Evolutionary conservation across 2,888 invertebrate species (phyloP), one percentile per base, ranked within the genome.

Genomic region (Macaria notata): DNA sequence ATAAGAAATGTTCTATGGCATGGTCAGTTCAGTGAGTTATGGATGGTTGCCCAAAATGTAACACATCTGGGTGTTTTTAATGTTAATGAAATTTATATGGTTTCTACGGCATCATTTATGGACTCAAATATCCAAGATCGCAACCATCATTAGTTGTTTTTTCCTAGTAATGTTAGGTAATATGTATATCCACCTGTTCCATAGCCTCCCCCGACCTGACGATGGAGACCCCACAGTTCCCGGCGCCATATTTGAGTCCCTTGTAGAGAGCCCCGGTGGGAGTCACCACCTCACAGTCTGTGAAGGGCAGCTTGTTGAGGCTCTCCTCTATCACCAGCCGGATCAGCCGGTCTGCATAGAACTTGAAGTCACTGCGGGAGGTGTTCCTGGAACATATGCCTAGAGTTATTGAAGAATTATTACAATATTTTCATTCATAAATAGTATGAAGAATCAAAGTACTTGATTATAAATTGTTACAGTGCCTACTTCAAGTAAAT

Each of bases 191-290:
- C 8, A 94, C 94, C 89, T 96, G 96, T 82, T 98, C 98, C 98
- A 98, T 98, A n/a, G 98, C 98, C 79, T 98, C 98, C 39, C 97
- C 97, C 33, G 96, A 96, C 56, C 97, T 93, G 46, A 99, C 98
- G 75, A 99, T 98, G 59, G 98, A 98, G 5, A 99, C 99, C 3
- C 99, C 99, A 84, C 99, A 99, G 86, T 99, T 99, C 30, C 99
- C 99, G 38, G 98, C 98, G 54, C 97, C 96, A 91, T 98, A 99
- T 75, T 96, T 96, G 0, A 99, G 92, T 0, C 99, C 99, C 74
- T 97, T 94, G 78, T 99, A 99, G 42, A 94, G 90, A 7, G 96
- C 96, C 50, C 97, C 96, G 0, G 99, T 99, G 0, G 99, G 99
- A 1, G 99, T 99, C 30, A 95, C 95, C 3, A 99, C 96, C 67